These are phyloP conservation scores for Dolichallabes microphthalmus DNA, from an alignment of 2,113 vertebrate genomes.

Conservation along the genomic window DNA sequence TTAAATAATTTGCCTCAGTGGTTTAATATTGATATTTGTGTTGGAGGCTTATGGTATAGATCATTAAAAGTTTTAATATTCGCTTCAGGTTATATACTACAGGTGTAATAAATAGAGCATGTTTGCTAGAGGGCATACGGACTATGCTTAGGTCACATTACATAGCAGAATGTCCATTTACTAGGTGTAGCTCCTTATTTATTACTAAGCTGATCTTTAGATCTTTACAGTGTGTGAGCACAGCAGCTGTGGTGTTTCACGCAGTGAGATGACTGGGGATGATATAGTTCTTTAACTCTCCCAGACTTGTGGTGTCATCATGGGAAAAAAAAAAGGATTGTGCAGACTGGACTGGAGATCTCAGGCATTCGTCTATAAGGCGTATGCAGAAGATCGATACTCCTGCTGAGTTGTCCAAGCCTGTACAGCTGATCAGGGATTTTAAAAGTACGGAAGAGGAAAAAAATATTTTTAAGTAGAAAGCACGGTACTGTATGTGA, in stretches of 20 bases:
- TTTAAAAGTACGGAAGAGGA: not conserved
- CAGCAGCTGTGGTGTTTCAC: not conserved
- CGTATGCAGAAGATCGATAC: not conserved
- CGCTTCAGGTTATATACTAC: not conserved
- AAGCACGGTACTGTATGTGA: not conserved
- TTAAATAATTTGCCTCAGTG: not conserved
- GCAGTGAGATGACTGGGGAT: not conserved
- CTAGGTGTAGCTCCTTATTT: slow-evolving; percentile 13
- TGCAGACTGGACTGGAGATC: not conserved
- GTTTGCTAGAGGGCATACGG: slow-evolving; percentile 6
- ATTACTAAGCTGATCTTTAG: not conserved
- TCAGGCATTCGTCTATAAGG: slow-evolving; percentile 5
- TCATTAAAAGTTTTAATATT: not conserved
- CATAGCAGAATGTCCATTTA: slow-evolving; percentile 8
- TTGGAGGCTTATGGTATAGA: not conserved
- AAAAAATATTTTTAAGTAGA: not conserved
- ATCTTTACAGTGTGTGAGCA: not conserved
- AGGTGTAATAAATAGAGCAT: too few relatives aligned
- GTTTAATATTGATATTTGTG: not conserved
- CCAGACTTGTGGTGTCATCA: not conserved
- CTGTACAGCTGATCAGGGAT: not conserved
- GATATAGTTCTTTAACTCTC: not conserved
- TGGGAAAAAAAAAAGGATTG: not conserved
- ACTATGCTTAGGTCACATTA: not conserved
- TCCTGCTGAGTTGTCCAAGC: not conserved